Evolutionary conservation across 2,113 vertebrate species (phyloP).

Genomic region (Lepus timidus): DNA sequence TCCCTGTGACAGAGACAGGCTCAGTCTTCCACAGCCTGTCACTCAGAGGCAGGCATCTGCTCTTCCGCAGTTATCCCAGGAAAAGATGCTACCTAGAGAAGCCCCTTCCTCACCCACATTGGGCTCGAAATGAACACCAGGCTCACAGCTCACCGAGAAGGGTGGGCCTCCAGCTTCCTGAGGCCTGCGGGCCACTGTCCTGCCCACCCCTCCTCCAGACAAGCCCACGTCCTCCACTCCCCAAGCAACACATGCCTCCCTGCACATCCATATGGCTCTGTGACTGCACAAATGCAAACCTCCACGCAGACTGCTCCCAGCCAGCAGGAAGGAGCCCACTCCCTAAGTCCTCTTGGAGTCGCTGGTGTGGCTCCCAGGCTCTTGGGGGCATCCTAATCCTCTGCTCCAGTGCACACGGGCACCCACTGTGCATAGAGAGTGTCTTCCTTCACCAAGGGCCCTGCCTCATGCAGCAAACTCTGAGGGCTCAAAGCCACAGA

Average conservation of each 20-base stretch:
- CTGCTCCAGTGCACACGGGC: background rate
- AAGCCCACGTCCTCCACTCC: constrained; percentile 68
- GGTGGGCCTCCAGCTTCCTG: too few relatives aligned
- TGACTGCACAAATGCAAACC: constrained; percentile 69
- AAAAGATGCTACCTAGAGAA: background rate
- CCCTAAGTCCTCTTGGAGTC: constrained; percentile 44
- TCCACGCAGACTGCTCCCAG: constrained; percentile 62
- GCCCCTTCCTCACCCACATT: background rate
- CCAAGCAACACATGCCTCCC: constrained; percentile 52
- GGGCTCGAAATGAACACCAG: constrained; percentile 6
- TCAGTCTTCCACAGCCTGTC: background rate
- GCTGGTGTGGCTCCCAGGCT: constrained; percentile 12
- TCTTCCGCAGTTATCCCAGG: background rate
- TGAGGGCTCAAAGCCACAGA: background rate
- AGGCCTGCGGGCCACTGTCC: too few relatives aligned
- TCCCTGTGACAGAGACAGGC: background rate
- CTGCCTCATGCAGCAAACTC: background rate
- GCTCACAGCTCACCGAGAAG: background rate
- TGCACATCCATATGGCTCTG: constrained; percentile 68
- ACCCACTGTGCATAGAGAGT: background rate
- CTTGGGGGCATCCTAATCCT: background rate
- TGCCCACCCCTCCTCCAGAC: constrained; percentile 59
- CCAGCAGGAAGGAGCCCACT: constrained; percentile 60
- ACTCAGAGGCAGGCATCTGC: background rate
- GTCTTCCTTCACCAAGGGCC: background rate